phyloP scores from a whole-genome alignment of 1,140 invertebrate species.

The Caenorhabditis inopinata region DNA sequence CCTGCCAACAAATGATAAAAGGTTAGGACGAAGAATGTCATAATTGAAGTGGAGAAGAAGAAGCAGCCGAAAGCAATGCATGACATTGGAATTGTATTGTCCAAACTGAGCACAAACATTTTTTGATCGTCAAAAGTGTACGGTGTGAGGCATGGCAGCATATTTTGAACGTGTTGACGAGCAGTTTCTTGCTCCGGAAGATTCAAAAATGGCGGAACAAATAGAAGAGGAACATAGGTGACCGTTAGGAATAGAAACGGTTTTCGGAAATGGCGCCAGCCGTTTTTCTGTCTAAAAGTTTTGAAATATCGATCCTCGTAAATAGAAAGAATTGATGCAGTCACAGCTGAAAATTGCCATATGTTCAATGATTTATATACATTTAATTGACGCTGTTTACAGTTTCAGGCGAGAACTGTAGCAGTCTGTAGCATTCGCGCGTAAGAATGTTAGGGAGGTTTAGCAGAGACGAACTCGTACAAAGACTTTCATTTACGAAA shows the following conservation, averaged over 20 bases:
- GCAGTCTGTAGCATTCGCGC: no score
- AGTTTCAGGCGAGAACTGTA: no score
- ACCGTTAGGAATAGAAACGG: background rate
- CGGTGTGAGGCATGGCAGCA: background rate
- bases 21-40: background rate
- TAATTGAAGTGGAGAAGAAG: background rate
- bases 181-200: background rate
- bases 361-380: no score
- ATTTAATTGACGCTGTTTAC: no score
- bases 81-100: background rate
- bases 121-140: background rate
- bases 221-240: background rate
- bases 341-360: no score
- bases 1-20: background rate
- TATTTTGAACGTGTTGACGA: background rate
- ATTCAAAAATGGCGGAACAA: background rate
- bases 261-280: background rate
- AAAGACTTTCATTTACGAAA: no score
- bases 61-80: background rate
- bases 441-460: no score
- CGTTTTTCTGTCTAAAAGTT: no score
- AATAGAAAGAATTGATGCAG: no score
- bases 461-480: no score
- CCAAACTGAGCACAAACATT: background rate
- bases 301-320: no score